These are phyloP conservation scores for Phodopus roborovskii DNA, from an alignment of 2,113 vertebrate genomes.

Conservation along the genomic window DNA sequence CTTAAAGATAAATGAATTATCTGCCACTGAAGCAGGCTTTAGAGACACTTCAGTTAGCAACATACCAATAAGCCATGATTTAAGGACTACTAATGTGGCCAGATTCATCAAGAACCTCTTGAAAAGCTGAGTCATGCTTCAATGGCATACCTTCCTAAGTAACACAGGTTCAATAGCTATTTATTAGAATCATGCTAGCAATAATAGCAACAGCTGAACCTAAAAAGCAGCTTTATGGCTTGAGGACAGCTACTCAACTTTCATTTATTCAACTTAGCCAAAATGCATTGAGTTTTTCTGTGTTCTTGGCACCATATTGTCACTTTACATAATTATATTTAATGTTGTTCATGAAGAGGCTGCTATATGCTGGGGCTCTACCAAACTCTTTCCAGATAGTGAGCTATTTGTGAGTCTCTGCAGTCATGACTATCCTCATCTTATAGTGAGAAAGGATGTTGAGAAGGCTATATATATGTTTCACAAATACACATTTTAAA, in stretches of 20 bases:
- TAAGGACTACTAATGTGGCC: background rate
- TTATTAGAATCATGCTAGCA: background rate
- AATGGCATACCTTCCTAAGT: background rate
- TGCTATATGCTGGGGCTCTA: background rate
- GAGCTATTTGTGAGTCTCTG: background rate
- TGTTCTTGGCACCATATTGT: background rate
- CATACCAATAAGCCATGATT: background rate
- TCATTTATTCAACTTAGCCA: slow-evolving; percentile 15
- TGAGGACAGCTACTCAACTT: background rate
- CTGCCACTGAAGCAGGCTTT: background rate
- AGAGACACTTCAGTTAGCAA: slow-evolving; percentile 9
- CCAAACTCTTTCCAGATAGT: background rate
- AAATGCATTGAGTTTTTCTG: background rate
- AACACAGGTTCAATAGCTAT: background rate
- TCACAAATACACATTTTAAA: background rate
- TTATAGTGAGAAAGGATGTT: background rate
- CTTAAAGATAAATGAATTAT: slow-evolving; percentile 16
- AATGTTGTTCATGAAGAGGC: background rate
- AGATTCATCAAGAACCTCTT: background rate
- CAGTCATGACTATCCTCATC: background rate
- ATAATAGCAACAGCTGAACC: background rate
- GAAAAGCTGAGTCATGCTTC: background rate
- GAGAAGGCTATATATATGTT: background rate
- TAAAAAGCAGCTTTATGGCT: background rate
- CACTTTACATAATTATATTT: background rate